Conservation (phyloP, 2,888 invertebrate species). For the Calameuta idolon region DNA sequence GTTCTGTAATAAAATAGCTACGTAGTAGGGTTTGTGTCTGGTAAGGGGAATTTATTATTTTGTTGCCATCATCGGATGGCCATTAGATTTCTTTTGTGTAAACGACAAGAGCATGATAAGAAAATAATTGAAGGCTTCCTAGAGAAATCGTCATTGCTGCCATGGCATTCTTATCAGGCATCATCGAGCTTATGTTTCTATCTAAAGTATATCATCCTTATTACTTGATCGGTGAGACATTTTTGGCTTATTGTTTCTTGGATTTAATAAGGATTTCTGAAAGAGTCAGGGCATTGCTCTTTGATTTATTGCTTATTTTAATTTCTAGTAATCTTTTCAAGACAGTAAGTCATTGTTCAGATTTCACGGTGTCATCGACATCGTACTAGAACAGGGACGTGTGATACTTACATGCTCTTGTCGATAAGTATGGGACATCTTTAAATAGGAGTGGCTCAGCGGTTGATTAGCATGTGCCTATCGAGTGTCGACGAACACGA, state of each 20-base stretch:
- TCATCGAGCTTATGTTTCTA: not conserved
- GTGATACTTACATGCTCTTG: not conserved
- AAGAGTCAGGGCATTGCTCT: not conserved
- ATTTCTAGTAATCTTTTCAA: not conserved
- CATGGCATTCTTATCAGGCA: not conserved
- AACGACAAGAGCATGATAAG: not conserved
- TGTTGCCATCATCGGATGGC: not conserved
- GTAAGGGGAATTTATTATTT: not conserved
- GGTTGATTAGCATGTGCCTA: conserved; percentile 15
- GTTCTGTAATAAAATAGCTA: not conserved
- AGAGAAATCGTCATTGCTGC: not conserved
- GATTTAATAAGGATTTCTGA: not conserved
- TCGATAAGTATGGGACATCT: conserved; percentile 29
- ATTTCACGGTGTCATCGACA: not conserved
- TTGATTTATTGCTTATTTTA: not conserved
- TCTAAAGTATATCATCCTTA: not conserved
- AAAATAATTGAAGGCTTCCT: not conserved
- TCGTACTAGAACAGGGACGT: not conserved
- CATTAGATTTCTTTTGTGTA: not conserved
- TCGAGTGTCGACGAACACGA: conserved; percentile 16
- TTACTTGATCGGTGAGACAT: not conserved
- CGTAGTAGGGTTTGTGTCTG: not conserved
- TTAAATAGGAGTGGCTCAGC: conserved; percentile 35
- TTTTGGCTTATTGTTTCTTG: not conserved
- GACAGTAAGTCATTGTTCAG: not conserved